Evolutionary conservation across 2,888 invertebrate genomes (phyloP).

Genomic region (Sphecodes monilicornis): DNA sequence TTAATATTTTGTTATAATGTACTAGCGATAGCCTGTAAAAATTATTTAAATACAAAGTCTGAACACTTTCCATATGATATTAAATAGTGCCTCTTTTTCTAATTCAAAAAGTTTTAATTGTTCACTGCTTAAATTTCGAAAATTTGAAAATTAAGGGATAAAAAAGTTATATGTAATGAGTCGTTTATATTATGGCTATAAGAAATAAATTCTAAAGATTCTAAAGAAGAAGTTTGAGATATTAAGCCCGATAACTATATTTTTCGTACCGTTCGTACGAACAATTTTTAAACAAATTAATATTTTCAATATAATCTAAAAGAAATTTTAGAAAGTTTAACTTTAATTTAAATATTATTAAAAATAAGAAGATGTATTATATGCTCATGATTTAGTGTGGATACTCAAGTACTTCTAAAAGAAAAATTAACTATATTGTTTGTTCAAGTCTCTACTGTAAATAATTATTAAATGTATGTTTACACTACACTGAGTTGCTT

Average conservation of each 20-base stretch:
- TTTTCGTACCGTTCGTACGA: neutral
- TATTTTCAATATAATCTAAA: neutral
- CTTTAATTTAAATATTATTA: neutral
- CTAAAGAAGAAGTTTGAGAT: neutral
- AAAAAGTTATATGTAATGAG: neutral
- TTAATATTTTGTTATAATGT: slow-evolving; percentile 22
- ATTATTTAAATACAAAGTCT: slow-evolving; percentile 18
- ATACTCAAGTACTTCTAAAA: slow-evolving; percentile 10
- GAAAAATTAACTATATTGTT: slow-evolving; percentile 20
- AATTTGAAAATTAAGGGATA: neutral
- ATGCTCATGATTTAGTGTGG: slow-evolving; percentile 21
- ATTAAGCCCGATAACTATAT: neutral
- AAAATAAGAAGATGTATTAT: slow-evolving; percentile 9
- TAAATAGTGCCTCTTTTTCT: slow-evolving; percentile 23
- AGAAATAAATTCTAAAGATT: neutral
- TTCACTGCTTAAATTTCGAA: neutral
- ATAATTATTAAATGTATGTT: slow-evolving; percentile 16
- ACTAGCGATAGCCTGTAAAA: slow-evolving; percentile 3
- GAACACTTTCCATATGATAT: neutral
- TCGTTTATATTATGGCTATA: neutral
- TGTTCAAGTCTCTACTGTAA: slow-evolving; percentile 23
- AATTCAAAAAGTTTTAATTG: slow-evolving; percentile 9
- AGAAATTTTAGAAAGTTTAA: neutral
- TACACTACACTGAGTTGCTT: neutral
- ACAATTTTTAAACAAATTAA: neutral